Base-by-base conservation (phyloP, 2,797 vertebrate species). In the Hoplostethus atlanticus region DNA sequence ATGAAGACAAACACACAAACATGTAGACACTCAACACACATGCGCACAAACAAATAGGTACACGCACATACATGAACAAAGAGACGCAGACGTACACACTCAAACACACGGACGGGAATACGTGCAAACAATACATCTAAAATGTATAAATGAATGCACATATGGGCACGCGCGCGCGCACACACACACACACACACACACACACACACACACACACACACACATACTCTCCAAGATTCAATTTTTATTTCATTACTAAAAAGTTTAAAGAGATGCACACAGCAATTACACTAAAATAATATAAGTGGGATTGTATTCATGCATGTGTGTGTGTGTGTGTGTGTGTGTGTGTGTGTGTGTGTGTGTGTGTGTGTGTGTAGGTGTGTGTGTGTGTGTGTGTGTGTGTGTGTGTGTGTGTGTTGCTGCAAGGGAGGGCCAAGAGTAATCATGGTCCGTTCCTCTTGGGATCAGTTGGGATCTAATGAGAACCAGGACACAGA, bases 401-500 rank as follows among this genome's bases (percentile, higher is more conserved):
- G 46, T 66, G 52, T 80, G 44, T 44, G 6, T 2, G 30, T 54
- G 12, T 31, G 64, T 64, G 68, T 71, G 9, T 55, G 30, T 21
- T 21, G 21, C 21, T 21, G 21, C 21, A 64, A 63, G 66, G 17
- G 34, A 48, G 1, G 6, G 34, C 63, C 17, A 67, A 64, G 34
- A 69, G 55, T 71, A 64, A 69, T 78, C 64, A 48, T 53, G 58
- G 28, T 48, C 71, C 67, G 40, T 36, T 79, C 66, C 60, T 81
- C 71, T 56, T 66, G 46, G 64, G 42, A 31, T 21, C 21, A 21
- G 31, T 34, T 47, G 34, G 25, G 51, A 75, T 78, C 31, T 77
- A 84, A 79, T 79, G 25, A 60, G 47, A 82, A 71, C 59, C 74
- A 82, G 72, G 59, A 80, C 62, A 68, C 30, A 44, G 44, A 63